Evolutionary conservation across 2,113 vertebrate genomes (phyloP), one percentile per base, ranked within the genome.

Genomic region (Periophthalmus modestus): DNA sequence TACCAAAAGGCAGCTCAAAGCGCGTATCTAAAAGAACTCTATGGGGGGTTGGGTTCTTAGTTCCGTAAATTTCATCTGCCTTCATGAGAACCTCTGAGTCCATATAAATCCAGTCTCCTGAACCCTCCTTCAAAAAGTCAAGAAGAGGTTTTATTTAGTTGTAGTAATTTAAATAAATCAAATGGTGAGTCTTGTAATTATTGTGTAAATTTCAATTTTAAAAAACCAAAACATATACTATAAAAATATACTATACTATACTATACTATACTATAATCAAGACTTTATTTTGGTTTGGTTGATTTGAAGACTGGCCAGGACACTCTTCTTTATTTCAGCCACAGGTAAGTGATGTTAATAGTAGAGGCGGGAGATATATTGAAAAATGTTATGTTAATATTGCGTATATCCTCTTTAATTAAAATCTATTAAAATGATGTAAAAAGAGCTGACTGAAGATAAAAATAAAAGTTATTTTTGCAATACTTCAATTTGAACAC

Each of bases 1-100:
- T 81, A 99, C 98, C 98, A 66, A 98, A 98, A 54, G 98, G 98
- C 85, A 98, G 90, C 78, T 98, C 97, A 39, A 98, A 99, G 90
- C 96, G 95, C 55, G 97, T 92, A 77, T 99, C 98, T 91, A 99
- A 92, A 81, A 98, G 89, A 86, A 98, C 94, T 73, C 93, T 94
- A 81, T 99, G 97, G 24, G 95, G 94, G 18, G 97, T 99, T 0
- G 96, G 96, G 82, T 95, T 97, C 88, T 95, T 97, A 75, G 98
- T 99, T 86, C 98, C 98, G 62, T 95, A 99, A 68, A 99, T 96
- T 88, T 99, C 97, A 87, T 98, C 95, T 0, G 94, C 95, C 87
- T 98, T 97, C 96, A 97, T 98, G 84, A 98, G 87, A 69, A 97
- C 96, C 84, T 99, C 97, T 9, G 97, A 91, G 71, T 99, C 95